Conservation (phyloP, 2,888 invertebrate species). For the Apodemia mormo region DNA sequence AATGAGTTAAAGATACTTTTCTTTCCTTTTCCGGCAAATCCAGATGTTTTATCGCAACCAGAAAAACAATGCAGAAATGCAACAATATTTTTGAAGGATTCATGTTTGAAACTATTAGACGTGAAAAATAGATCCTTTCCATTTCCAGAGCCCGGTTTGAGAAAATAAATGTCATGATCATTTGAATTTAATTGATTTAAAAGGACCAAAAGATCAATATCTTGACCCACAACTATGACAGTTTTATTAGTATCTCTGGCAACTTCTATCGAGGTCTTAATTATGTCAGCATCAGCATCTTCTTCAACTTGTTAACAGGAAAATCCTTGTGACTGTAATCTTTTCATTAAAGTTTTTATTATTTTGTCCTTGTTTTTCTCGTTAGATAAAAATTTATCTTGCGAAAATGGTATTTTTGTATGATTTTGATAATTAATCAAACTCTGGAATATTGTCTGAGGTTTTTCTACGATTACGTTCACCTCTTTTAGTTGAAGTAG, state of each 20-base stretch:
- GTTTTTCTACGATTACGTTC: conserved; percentile 36
- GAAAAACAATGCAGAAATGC: conserved; percentile 37
- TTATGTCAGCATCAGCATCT: conserved; percentile 37
- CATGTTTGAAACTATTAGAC: conserved; percentile 38
- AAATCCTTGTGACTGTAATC: conserved; percentile 35
- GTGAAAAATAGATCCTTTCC: conserved; percentile 30
- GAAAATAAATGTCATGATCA: conserved; percentile 23
- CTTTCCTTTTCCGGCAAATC: conserved; percentile 37
- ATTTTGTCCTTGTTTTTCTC: conserved; percentile 42
- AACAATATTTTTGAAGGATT: conserved; percentile 36
- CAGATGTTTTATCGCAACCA: conserved; percentile 35
- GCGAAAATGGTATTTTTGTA: conserved; percentile 36
- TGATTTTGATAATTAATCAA: conserved; percentile 38
- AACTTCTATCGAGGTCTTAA: conserved; percentile 16
- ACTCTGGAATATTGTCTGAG: conserved; percentile 31
- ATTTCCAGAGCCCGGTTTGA: conserved; percentile 22
- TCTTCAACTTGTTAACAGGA: conserved; percentile 40
- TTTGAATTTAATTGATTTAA: conserved; percentile 38
- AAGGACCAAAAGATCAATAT: conserved; percentile 43
- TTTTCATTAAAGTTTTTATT: conserved; percentile 38
- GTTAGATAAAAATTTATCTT: conserved; percentile 41
- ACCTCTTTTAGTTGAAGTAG: conserved; percentile 26
- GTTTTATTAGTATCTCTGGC: conserved; percentile 38
- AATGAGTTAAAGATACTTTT: conserved; percentile 33
- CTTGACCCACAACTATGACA: conserved; percentile 41